Evolutionary conservation across 2,113 vertebrate genomes (phyloP).

Genomic region (Cyprinus carpio): DNA sequence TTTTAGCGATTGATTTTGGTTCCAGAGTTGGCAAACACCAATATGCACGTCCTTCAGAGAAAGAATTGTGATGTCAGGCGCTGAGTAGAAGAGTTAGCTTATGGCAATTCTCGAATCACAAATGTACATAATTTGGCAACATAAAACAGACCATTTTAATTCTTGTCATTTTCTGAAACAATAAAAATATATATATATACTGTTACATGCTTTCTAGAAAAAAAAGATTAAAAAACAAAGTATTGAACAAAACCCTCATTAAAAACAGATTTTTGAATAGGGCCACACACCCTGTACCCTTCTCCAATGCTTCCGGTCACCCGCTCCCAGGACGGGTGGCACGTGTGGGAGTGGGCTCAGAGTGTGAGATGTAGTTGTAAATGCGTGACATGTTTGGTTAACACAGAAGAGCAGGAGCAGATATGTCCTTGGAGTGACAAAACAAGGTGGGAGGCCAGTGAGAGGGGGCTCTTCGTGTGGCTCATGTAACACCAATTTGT

Average conservation of each 20-base stretch:
- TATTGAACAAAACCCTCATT: neutral
- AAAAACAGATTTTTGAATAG: neutral
- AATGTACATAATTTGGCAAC: constrained; percentile 40
- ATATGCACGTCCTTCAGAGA: neutral
- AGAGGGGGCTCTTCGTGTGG: constrained; percentile 13
- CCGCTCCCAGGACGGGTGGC: neutral
- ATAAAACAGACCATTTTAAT: constrained; percentile 14
- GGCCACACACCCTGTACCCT: neutral
- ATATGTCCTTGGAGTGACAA: constrained; percentile 22
- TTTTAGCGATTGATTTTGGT: constrained; percentile 29
- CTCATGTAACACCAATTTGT: neutral
- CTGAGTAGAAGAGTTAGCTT: constrained; percentile 5
- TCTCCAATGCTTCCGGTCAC: neutral
- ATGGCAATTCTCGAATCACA: constrained; percentile 27
- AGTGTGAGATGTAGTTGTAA: constrained; percentile 9
- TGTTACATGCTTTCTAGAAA: neutral
- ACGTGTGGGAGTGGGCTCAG: neutral
- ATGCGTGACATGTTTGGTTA: constrained; percentile 6
- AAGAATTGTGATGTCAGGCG: neutral
- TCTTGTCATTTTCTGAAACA: neutral
- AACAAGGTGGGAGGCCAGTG: constrained; percentile 16
- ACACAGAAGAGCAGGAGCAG: constrained; percentile 30
- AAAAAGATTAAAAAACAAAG: neutral
- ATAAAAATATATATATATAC: neutral
- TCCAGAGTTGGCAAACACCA: constrained; percentile 29